Evolutionary conservation across 2,888 invertebrate genomes (phyloP), one percentile per base, ranked within the genome.

Genomic region (Pristionchus fissidentatus): DNA sequence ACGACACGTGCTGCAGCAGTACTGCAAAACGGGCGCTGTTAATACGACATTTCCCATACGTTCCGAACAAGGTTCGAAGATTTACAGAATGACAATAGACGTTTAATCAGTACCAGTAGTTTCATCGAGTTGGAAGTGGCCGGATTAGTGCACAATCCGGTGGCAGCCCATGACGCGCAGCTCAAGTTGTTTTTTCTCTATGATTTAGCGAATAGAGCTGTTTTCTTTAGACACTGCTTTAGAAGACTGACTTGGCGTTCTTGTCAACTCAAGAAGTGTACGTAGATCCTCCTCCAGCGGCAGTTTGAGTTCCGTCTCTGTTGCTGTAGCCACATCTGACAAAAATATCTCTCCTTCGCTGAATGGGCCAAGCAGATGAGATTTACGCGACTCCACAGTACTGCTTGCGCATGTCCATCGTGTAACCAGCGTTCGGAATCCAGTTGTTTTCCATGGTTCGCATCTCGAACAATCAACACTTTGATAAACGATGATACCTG

Each of bases 1-100:
- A 70, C 70, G 70, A 15, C 70, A 70, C n/a, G 70, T 70, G n/a
- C 22, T 41, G 41, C 70, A 70, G 70, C 70, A 70, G 41, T 70
- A 70, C 70, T 70, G 22, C 4, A 70, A 3, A 4, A 2, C 35
- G 2, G 13, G 32, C 4, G 15, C 26, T 32, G 19, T 29, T 32
- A 49, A 15, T 49, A n/a, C n/a, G n/a, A n/a, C n/a, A n/a, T n/a
- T n/a, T n/a, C n/a, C n/a, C n/a, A n/a, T n/a, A n/a, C n/a, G n/a
- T n/a, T n/a, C n/a, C n/a, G n/a, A n/a, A n/a, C n/a, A n/a, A n/a
- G n/a, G n/a, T n/a, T n/a, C n/a, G 8, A 22, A n/a, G 55, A 52
- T 10, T 4, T 15, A 22, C 19, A 52, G 19, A 52, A 52, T 57
- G 57, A 22, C 3, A 4, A 57, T 1, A 15, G 2, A 8, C 32